phyloP scores from a whole-genome alignment of 2,888 invertebrate species.

The Caenorhabditis drosophilae region DNA sequence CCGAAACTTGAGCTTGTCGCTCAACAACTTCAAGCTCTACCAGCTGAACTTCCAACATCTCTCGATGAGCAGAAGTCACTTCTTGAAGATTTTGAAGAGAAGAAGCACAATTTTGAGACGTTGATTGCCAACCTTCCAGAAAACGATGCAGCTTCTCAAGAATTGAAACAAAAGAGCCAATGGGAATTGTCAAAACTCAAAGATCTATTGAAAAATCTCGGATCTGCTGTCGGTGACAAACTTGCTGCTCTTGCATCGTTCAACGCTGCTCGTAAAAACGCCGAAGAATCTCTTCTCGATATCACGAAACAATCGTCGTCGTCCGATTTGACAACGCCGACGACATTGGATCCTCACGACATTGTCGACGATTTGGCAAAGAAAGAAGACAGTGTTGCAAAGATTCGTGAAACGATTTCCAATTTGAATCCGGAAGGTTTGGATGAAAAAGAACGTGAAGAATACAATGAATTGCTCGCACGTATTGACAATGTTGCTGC shows the following conservation, averaged over 20 bases:
- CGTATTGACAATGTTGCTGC: conserved; percentile 34
- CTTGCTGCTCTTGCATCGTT: conserved; percentile 45
- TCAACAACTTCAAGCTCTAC: conserved; percentile 21
- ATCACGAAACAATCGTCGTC: conserved; percentile 13
- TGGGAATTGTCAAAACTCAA: conserved; percentile 43
- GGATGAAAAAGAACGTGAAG: conserved; percentile 27
- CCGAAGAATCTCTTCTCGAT: conserved; percentile 34
- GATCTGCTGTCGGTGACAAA: conserved; percentile 43
- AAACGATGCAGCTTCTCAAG: conserved; percentile 22
- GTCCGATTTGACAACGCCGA: conserved; percentile 6
- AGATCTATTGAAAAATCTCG: conserved; percentile 32
- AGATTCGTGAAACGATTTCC: conserved; percentile 15
- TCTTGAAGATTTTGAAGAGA: conserved; percentile 32
- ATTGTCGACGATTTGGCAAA: conserved; percentile 16
- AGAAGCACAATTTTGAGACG: conserved; percentile 32
- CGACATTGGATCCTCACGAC: no score
- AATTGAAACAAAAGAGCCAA: conserved; percentile 34
- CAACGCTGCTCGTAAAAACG: conserved; percentile 43
- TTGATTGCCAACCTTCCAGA: conserved; percentile 25
- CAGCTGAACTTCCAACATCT: conserved; percentile 13
- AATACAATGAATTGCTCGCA: conserved; percentile 31
- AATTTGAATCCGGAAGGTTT: conserved; percentile 14
- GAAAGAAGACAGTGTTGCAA: conserved; percentile 18
- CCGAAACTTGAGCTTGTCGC: conserved; percentile 31
- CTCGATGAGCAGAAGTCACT: conserved; percentile 32